Evolutionary conservation across 2,888 invertebrate genomes (phyloP).

Genomic region (Eutolmus rufibarbis): DNA sequence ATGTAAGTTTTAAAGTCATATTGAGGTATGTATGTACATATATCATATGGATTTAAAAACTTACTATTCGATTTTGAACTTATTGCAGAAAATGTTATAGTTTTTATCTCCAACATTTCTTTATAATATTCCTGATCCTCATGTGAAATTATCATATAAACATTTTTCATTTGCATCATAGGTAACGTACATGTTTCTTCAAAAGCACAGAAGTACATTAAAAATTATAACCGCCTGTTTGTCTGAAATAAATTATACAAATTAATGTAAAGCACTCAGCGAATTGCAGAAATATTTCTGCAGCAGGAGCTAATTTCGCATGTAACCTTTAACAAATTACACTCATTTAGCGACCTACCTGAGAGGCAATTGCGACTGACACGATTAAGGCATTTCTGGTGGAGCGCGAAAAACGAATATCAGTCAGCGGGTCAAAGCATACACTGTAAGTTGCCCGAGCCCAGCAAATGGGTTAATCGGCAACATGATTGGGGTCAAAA

Average conservation of each 20-base stretch:
- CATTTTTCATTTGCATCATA: too few relatives aligned
- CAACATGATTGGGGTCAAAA: conserved; percentile 28
- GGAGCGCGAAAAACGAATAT: neutral
- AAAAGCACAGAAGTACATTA: neutral
- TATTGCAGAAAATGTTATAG: too few relatives aligned
- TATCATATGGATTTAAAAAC: too few relatives aligned
- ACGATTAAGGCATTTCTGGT: neutral
- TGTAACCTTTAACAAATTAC: neutral
- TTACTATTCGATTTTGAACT: too few relatives aligned
- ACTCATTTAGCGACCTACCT: neutral
- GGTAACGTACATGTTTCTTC: neutral
- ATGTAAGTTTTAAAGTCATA: too few relatives aligned
- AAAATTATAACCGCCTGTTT: neutral
- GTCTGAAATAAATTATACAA: neutral
- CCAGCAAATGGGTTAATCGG: conserved; percentile 21
- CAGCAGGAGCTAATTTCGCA: neutral
- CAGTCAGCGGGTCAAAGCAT: conserved; percentile 2
- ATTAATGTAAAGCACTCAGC: neutral
- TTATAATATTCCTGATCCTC: too few relatives aligned
- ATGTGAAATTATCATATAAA: too few relatives aligned
- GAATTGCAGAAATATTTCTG: neutral
- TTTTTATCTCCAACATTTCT: too few relatives aligned
- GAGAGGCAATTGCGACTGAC: neutral
- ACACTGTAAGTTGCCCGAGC: neutral
- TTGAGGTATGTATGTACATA: too few relatives aligned